These are phyloP conservation scores for Oceanodroma leucorhoa DNA, from an alignment of 2,797 vertebrate species.

Conservation along the genomic window DNA sequence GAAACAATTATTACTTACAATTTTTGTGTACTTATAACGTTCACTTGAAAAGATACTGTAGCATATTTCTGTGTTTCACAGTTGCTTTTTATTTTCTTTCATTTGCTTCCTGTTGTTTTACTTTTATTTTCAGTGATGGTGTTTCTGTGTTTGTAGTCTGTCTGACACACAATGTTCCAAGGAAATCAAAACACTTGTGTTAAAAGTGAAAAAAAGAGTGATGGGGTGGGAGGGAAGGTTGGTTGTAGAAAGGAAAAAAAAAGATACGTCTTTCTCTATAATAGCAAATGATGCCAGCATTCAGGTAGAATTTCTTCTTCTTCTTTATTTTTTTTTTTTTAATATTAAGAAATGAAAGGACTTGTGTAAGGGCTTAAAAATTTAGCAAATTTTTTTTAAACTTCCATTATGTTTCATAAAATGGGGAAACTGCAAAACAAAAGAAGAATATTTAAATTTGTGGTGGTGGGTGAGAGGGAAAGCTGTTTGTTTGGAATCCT, in stretches of 20 bases:
- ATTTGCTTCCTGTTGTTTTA: slow-evolving; percentile 68
- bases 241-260: neutral
- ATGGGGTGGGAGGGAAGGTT: neutral
- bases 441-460: neutral
- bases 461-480: neutral
- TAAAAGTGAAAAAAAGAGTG: slow-evolving; percentile 41
- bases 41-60: slow-evolving; percentile 86
- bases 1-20: slow-evolving; percentile 90
- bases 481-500: slow-evolving; percentile 31
- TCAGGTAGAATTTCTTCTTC: neutral
- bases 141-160: slow-evolving; percentile 78
- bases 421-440: slow-evolving; percentile 40
- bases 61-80: slow-evolving; percentile 81
- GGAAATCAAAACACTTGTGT: slow-evolving; percentile 69
- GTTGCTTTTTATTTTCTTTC: slow-evolving; percentile 77
- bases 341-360: slow-evolving; percentile 1
- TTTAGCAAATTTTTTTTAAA: neutral
- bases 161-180: slow-evolving; percentile 79
- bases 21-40: slow-evolving; percentile 92
- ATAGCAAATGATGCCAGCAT: slow-evolving; percentile 26
- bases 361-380: slow-evolving; percentile 61
- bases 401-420: slow-evolving; percentile 47
- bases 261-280: slow-evolving; percentile 35
- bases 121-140: slow-evolving; percentile 76
- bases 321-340: neutral